phyloP scores from a whole-genome alignment of 2,888 invertebrate species.

The Acleris laterana region DNA sequence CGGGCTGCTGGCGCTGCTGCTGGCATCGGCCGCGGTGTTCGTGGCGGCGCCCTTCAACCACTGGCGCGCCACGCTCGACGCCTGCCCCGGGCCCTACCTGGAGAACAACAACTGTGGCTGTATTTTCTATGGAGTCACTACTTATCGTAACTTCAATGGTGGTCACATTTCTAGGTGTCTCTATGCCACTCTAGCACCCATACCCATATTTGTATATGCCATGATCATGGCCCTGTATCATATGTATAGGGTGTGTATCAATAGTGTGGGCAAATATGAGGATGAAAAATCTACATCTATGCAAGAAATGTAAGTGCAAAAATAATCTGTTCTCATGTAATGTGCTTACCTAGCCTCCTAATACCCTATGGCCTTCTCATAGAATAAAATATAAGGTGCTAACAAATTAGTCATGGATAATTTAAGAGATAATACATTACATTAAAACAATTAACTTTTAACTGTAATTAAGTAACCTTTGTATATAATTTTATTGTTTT shows the following conservation, averaged over 20 bases:
- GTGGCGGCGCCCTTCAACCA: conserved; percentile 87
- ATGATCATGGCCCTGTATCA: conserved; percentile 87
- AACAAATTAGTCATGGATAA: too few relatives aligned
- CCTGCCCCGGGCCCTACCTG: conserved; percentile 83
- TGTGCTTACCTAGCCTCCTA: too few relatives aligned
- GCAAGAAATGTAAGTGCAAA: conserved; percentile 76
- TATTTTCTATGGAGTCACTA: conserved; percentile 86
- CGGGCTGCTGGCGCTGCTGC: conserved; percentile 57
- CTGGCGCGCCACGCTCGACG: conserved; percentile 87
- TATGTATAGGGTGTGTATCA: conserved; percentile 87
- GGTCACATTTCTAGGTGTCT: conserved; percentile 87
- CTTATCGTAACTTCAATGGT: conserved; percentile 86
- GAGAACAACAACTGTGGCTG: conserved; percentile 88
- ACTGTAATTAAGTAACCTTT: too few relatives aligned
- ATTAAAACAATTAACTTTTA: too few relatives aligned
- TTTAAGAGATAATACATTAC: too few relatives aligned
- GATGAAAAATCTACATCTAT: conserved; percentile 74
- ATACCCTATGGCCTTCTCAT: too few relatives aligned
- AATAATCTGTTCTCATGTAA: too few relatives aligned
- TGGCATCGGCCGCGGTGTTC: conserved; percentile 72
- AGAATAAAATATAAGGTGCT: too few relatives aligned
- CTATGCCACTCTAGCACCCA: conserved; percentile 87
- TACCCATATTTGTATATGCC: conserved; percentile 86
- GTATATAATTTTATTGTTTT: too few relatives aligned
- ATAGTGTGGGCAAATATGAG: conserved; percentile 81